A percentile compares a stretch with the other conserved stretches of the same genome.
These are phyloP conservation scores for Drosophila novamexicana DNA, from an alignment of 1,140 invertebrate species.

Conservation along the genomic window DNA sequence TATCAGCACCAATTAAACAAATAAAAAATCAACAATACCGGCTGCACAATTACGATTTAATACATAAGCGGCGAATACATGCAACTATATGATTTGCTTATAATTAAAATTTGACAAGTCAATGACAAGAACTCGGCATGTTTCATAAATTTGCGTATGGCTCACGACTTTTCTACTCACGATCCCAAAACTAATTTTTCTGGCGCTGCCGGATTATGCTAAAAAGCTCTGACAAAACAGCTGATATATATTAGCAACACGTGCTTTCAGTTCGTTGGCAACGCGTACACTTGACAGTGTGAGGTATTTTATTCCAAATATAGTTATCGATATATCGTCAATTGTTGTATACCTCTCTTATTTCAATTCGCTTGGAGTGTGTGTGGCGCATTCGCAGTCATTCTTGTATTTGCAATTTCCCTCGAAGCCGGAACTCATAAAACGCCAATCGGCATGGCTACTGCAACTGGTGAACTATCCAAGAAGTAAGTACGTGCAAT, in stretches of 20 bases:
- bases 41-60: not conserved
- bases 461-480: conserved; percentile 77
- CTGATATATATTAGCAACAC: conserved; percentile 24
- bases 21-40: no score
- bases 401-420: conserved; percentile 9
- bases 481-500: conserved; percentile 73
- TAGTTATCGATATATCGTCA: conserved; percentile 23
- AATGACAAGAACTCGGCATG: no score
- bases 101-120: no score
- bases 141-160: no score
- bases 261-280: conserved; percentile 29
- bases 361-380: conserved; percentile 33
- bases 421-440: conserved; percentile 5
- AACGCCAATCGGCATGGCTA: conserved; percentile 59
- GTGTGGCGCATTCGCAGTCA: conserved; percentile 41
- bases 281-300: not conserved
- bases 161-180: conserved; percentile 14
- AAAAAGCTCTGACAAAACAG: conserved; percentile 13
- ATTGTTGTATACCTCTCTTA: conserved; percentile 1
- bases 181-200: conserved; percentile 4
- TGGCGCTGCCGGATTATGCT: conserved; percentile 15
- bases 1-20: not conserved
- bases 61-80: not conserved
- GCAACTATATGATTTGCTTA: no score
- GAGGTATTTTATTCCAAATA: not conserved